Base-by-base conservation (phyloP, 2,888 invertebrate genomes). In the Drosophila kokeensis region DNA sequence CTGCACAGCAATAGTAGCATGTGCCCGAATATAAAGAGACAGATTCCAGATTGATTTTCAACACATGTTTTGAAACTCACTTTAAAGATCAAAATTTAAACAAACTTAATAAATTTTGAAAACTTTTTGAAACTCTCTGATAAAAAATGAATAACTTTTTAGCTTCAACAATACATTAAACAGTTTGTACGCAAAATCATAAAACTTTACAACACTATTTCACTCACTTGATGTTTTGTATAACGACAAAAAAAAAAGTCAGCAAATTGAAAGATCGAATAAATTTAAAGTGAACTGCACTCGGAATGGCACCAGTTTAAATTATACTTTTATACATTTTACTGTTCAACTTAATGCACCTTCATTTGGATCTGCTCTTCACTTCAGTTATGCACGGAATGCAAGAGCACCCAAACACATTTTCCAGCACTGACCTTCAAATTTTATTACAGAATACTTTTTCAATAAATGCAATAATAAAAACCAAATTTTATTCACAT, bases 351-450 rank as follows among this genome's bases (percentile, higher is more conserved):
- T 40, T 29, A 15, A 21, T 57, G 21, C 40, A 15, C 6, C 18
- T 30, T 8, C 27, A 13, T 29, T 27, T 18, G 48, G 27, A 42
- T 27, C 7, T 27, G 54, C 4, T 42, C 64, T 24, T 40, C n/a
- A 18, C 32, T 10, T 32, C 30, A 40, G 8, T 21, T 54, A 18
- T 40, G 15, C 21, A 53, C 61, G 34, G 48, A 49, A 42, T 40
- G 29, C n/a, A 21, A 45, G 45, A 30, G 36, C 55, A 62, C 53
- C 59, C 62, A n/a, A n/a, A 54, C 34, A 29, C 34, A n/a, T 53
- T 70, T 69, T 53, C 6, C 50, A 65, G 48, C 73, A 68, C 74
- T 76, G 74, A 67, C 67, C 73, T 76, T 76, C 53, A 61, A 69
- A 48, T 61, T 71, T 55, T 24, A 11, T 54, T 53, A 54, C 29